Conservation (phyloP, 2,888 invertebrate species). For the Sinohyriopsis cumingii region DNA sequence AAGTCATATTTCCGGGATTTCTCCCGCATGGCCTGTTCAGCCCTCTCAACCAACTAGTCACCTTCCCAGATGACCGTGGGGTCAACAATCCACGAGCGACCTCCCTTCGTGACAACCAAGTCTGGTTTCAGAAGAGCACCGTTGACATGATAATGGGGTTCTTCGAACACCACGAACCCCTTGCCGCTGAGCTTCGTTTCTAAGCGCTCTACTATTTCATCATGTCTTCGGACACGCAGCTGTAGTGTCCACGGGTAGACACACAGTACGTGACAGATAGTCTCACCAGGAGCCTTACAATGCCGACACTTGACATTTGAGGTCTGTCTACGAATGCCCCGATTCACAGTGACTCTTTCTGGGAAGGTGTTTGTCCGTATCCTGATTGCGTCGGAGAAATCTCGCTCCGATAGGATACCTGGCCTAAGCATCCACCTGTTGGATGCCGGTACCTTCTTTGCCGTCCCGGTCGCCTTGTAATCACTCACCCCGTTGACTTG, state of each 20-base stretch:
- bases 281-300: constrained; percentile 1
- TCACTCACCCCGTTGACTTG: too few species aligned
- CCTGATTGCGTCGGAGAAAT: too few species aligned
- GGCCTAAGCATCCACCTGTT: too few species aligned
- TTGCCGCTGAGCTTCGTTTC: neutral
- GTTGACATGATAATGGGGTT: neutral
- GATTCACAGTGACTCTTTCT: neutral
- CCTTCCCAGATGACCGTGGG: constrained; percentile 5
- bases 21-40: neutral
- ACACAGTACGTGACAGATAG: constrained; percentile 15
- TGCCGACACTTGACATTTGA: constrained; percentile 1
- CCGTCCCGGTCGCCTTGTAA: too few species aligned
- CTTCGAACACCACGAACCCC: neutral
- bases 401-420: too few species aligned
- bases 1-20: constrained; percentile 3
- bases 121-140: neutral
- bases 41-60: neutral
- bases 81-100: neutral
- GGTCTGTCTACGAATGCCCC: neutral
- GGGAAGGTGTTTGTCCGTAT: constrained; percentile 3
- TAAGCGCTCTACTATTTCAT: neutral
- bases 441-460: too few species aligned
- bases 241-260: constrained; percentile 1
- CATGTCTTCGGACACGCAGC: constrained; percentile 5
- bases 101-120: neutral